A percentile compares a stretch with the other conserved stretches of the same genome.
Evolutionary conservation across 2,888 invertebrate genomes (phyloP).

Genomic region (Patella depressa): DNA sequence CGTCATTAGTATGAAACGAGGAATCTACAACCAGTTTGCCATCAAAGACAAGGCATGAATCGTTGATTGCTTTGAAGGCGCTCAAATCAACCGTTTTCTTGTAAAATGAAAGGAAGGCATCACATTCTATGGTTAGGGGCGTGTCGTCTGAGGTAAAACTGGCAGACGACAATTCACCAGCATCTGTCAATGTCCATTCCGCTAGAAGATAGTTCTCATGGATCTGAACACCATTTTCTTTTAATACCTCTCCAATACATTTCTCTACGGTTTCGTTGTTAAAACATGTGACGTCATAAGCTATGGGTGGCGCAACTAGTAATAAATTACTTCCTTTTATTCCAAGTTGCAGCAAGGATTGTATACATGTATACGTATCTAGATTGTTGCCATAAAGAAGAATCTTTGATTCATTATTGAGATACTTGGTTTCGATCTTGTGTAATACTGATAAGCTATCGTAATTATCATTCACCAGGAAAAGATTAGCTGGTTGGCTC

Average conservation of each 20-base stretch:
- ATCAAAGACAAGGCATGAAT: constrained; percentile 71
- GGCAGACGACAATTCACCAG: constrained; percentile 48
- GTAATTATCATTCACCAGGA: constrained; percentile 67
- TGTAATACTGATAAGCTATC: constrained; percentile 66
- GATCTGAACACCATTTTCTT: constrained; percentile 56
- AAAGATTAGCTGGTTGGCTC: constrained; percentile 62
- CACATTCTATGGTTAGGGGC: constrained; percentile 58
- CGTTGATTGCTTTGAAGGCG: constrained; percentile 69
- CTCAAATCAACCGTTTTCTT: constrained; percentile 64
- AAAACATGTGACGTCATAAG: constrained; percentile 61
- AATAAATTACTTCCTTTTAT: constrained; percentile 76
- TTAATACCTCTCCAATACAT: constrained; percentile 51
- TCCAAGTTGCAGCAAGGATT: constrained; percentile 77
- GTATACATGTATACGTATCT: constrained; percentile 79
- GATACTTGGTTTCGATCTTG: constrained; percentile 54
- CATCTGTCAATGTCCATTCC: constrained; percentile 61
- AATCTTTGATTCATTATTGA: constrained; percentile 48
- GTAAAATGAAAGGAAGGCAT: constrained; percentile 66
- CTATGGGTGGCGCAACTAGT: constrained; percentile 72
- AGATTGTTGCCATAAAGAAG: constrained; percentile 81
- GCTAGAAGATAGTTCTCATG: constrained; percentile 60
- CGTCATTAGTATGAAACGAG: constrained; percentile 71
- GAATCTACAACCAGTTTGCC: constrained; percentile 71
- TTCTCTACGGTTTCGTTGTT: constrained; percentile 64
- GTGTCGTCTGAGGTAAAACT: constrained; percentile 57